phyloP scores from a whole-genome alignment of 2,113 vertebrate species.

The Eonycteris spelaea region DNA sequence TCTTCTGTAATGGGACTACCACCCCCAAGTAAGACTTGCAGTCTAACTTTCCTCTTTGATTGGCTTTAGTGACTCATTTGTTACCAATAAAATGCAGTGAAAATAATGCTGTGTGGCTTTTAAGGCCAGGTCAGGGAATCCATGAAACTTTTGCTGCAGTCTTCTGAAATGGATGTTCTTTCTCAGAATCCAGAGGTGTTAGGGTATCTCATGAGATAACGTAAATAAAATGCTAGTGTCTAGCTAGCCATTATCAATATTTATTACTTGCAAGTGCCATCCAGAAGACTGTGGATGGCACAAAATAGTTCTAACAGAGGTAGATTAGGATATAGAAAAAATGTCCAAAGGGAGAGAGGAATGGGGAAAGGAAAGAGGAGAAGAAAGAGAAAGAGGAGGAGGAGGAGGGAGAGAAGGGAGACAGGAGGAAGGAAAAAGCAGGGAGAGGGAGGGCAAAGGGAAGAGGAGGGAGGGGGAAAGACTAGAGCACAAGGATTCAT shows the following conservation, averaged over 20 bases:
- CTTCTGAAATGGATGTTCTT: neutral
- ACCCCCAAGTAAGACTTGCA: neutral
- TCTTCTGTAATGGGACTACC: neutral
- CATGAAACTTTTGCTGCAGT: neutral
- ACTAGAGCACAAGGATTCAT: neutral
- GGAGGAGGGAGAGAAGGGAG: neutral
- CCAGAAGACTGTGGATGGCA: neutral
- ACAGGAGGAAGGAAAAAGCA: neutral
- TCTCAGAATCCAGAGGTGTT: neutral
- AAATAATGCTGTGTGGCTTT: neutral
- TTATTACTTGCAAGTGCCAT: neutral
- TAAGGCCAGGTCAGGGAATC: neutral
- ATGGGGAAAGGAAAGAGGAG: neutral
- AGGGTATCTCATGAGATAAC: neutral
- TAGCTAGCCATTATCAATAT: neutral
- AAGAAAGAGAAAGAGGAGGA: too few relatives aligned
- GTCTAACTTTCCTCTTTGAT: neutral
- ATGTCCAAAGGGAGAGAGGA: neutral
- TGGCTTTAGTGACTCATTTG: neutral
- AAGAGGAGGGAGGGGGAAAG: neutral
- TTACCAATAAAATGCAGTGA: neutral
- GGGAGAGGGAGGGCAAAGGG: neutral
- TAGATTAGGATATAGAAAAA: neutral
- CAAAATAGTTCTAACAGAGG: neutral
- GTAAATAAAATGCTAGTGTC: neutral